Evolutionary conservation across 2,113 vertebrate genomes (phyloP), one percentile per base, ranked within the genome.

Genomic region (Pachyramphus minor): DNA sequence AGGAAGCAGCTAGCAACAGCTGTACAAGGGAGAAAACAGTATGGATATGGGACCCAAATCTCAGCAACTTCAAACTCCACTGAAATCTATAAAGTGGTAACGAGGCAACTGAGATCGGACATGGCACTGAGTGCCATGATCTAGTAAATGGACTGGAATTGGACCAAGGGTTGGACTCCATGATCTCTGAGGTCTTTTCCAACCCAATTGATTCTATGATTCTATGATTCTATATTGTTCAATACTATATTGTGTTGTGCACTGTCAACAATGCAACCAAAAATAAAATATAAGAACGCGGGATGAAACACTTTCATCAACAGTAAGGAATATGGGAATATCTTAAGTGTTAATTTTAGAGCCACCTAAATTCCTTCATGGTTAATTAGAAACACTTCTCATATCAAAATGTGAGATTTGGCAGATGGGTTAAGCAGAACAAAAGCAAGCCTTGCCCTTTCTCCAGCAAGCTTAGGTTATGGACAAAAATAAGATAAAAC

Each of bases 1-100:
- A 91, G 62, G 77, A 87, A 92, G 56, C 77, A 94, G 79, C 55
- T 42, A 92, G 50, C 50, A 93, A 90, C 90, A 97, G 86, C 89
- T 91, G 84, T 89, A 94, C 69, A 89, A 94, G 74, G 67, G 39
- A 88, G 73, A 55, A 95, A 81, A 74, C 16, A 84, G 83, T 12
- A 72, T 18, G 45, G 63, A 85, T 58, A 73, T 1, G 5, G 68
- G n/a, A 31, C 47, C 76, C 68, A 25, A 84, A 64, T 60, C 80
- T 42, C 33, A 63, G 39, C 27, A 75, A 77, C 47, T 80, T 84
- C 63, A 69, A 78, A 92, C 39, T 78, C 66, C 60, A 64, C 71
- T 30, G 47, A 87, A 41, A 87, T 58, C 28, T 53, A 60, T 41
- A 28, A 86, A 87, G 68, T 7, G 6, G 35, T 47, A 89, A 52